Base-by-base conservation (phyloP, 1,140 invertebrate species). In the Hyposmocoma kahamanoa region DNA sequence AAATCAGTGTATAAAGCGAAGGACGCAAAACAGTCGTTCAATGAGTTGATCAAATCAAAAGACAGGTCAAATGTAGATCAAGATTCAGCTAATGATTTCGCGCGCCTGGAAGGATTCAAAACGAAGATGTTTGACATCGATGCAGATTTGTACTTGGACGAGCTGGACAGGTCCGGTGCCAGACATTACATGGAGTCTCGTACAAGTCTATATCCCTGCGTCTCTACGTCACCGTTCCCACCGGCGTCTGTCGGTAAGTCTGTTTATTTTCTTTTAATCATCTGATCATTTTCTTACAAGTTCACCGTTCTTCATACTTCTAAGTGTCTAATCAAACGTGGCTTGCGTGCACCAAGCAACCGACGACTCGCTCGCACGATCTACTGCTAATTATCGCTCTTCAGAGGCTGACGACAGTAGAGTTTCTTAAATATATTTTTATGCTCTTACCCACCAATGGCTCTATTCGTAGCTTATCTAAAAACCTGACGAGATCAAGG, bases 201-300 rank as follows among this genome's bases (percentile, higher is more conserved):
- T 0, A 53, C 59, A 4, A 77, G 70, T 6, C 21, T 24, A 2
- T n/a, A 8, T 10, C 22, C 41, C 10, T 22, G 41, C 20, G 26
- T 17, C 21, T 32, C 48, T 17, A 32, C 28, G 11, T n/a, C 10
- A 36, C 28, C 10, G 13, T 63, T 57, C 9, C 73, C 79, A 10
- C 79, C 79, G 17, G 70, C 75, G 6, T 75, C 77, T 38, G 75
- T 74, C 15, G 79, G 79, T 83, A 34, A 67, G 69, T n/a, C n/a
- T n/a, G n/a, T n/a, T n/a, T n/a, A n/a, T n/a, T n/a, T n/a, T n/a
- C n/a, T n/a, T n/a, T n/a, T n/a, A n/a, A n/a, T n/a, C n/a, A n/a
- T n/a, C n/a, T n/a, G n/a, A n/a, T n/a, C n/a, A n/a, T n/a, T n/a
- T n/a, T n/a, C n/a, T n/a, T n/a, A n/a, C n/a, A n/a, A n/a, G n/a